Evolutionary conservation across 2,113 vertebrate genomes (phyloP), one percentile per base, ranked within the genome.

Genomic region (Salvelinus alpinus): DNA sequence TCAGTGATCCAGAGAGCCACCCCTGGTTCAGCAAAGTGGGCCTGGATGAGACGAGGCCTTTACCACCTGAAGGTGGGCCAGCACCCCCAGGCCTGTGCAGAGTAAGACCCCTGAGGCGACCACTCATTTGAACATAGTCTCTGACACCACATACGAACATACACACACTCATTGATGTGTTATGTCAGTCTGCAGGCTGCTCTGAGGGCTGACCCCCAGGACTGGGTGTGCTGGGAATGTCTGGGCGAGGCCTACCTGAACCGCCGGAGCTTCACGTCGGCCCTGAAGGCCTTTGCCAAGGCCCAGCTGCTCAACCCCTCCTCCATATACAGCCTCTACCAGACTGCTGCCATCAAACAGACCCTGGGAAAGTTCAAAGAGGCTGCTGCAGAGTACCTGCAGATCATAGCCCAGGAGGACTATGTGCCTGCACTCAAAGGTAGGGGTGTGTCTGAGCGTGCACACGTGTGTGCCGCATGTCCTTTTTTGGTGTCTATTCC

Each of bases 361-460:
- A 93, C 94, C 77, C 91, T 98, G 60, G 97, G 97, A 78, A 96
- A 96, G 82, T 98, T 96, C 0, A 93, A 94, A 83, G 96, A 95
- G 64, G 97, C 97, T 0, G 82, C 94, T 34, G 83, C 89, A 71
- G 95, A 96, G 44, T 99, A 98, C 84, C 87, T 95, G 76, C 87
- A 95, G 72, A 96, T 98, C 80, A 91, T 96, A 77, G 78, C 91
- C 71, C 87, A 91, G 44, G 93, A 94, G 87, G 94, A 97, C 44
- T 99, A 99, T 59, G 95, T 99, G 9, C 97, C 96, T 65, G 98
- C 97, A 5, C 89, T 98, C 71, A 98, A 99, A 96, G 97, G n/a
- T 13, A 13, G n/a, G 5, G 68, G 72, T 76, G 47, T 29, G 6
- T 60, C 34, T 59, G 38, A 44, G 8, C 11, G 38, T 44, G 9